phyloP scores from a whole-genome alignment of 2,797 vertebrate genomes.

The Chloroceryle amazona region DNA sequence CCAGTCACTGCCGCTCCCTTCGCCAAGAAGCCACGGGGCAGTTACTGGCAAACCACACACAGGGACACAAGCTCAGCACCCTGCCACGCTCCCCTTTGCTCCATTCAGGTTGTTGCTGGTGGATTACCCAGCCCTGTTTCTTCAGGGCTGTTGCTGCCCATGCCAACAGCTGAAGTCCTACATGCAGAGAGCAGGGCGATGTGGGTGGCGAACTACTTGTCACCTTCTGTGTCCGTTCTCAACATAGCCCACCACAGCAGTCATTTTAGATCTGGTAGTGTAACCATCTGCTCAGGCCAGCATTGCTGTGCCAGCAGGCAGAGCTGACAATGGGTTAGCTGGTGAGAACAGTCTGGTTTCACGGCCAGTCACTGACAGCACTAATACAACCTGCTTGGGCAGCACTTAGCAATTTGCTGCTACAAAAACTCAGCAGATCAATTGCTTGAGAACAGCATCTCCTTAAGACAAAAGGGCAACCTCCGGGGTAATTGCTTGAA shows the following conservation, averaged over 20 bases:
- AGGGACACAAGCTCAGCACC: neutral
- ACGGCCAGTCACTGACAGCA: neutral
- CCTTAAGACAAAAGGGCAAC: neutral
- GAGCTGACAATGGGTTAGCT: neutral
- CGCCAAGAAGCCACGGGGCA: neutral
- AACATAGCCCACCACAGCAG: neutral
- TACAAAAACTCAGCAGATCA: neutral
- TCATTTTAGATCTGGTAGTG: neutral
- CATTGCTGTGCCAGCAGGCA: neutral
- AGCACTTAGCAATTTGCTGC: neutral
- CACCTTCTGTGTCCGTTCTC: neutral
- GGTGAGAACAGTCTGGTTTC: neutral
- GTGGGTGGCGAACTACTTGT: neutral
- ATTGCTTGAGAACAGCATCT: neutral
- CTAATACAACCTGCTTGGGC: neutral
- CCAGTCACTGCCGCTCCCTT: neutral
- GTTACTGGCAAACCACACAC: fast-evolving
- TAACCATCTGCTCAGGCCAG: neutral
- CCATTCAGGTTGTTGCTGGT: neutral
- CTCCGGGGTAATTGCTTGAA: neutral
- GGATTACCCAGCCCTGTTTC: neutral
- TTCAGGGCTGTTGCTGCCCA: neutral
- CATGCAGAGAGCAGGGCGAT: neutral
- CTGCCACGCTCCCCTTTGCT: neutral
- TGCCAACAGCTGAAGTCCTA: neutral